Percentiles rank a stretch among this genome's conserved stretches.
Evolutionary conservation across 2,113 vertebrate genomes (phyloP).

Genomic region (Vimba vimba): DNA sequence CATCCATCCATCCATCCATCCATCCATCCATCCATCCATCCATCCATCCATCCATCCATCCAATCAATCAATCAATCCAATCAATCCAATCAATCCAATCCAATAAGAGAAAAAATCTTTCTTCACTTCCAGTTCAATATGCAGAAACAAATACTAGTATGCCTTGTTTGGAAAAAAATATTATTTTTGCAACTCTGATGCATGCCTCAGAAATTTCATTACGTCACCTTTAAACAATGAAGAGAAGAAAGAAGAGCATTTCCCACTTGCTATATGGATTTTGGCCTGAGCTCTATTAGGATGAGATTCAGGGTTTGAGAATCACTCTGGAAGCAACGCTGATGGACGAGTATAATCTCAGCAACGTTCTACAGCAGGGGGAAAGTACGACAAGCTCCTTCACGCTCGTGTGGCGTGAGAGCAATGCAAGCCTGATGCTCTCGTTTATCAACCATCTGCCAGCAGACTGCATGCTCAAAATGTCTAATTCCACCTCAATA

Average conservation of each 20-base stretch:
- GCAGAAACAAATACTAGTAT: background rate
- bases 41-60: too few species aligned
- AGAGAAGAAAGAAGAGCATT: background rate
- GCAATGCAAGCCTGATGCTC: background rate
- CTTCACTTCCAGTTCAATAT: background rate
- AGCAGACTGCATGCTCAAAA: background rate
- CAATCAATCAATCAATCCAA: too few species aligned
- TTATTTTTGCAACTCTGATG: background rate
- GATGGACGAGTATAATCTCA: slow-evolving; percentile 26
- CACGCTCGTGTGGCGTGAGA: background rate
- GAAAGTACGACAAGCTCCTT: background rate
- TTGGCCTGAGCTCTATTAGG: background rate
- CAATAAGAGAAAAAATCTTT: background rate
- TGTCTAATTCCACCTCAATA: background rate
- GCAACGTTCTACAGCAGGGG: background rate
- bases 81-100: too few species aligned
- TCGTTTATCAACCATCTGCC: slow-evolving; percentile 36
- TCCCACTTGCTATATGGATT: background rate
- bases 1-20: too few species aligned
- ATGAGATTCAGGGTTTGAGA: background rate
- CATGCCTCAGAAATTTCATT: background rate
- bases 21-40: too few species aligned
- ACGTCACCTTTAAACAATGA: background rate
- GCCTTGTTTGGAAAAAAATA: background rate
- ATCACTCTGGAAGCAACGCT: background rate